Base-by-base conservation (phyloP, 2,113 vertebrate genomes). In the Suricata suricatta region DNA sequence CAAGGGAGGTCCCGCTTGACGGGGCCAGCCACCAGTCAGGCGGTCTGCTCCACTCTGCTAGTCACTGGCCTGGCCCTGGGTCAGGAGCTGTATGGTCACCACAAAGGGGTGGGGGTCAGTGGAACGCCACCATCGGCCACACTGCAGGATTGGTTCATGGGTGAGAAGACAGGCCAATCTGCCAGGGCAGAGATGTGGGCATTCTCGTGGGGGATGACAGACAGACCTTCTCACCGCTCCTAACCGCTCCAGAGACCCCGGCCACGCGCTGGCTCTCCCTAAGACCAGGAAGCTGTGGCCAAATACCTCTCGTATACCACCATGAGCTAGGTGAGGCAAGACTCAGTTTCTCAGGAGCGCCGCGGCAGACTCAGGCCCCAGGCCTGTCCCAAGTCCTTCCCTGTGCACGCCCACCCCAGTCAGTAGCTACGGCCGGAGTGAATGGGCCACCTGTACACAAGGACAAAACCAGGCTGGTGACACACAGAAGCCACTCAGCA, bases 181-280 rank as follows among this genome's bases (percentile, higher is more conserved):
- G 6, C 35, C 47, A 0, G 3, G 89, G 77, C 35, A 50, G 35
- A 44, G 21, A 23, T 4, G 3, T 0, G 7, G 5, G 47, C 4
- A 0, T 3, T 38, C 54, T 23, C 5, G 0, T 27, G 7, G 19
- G 0, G 5, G 35, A 13, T 16, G 25, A n/a, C 25, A 5, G 57
- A 7, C 0, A n/a, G 0, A 16, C 38, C 7, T 19, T 47, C 60
- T 21, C 1, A 2, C 3, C 57, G 5, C 71, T 47, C 50, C 41
- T 16, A 4, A 1, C 35, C 16, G 5, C 33, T 54, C 35, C 11
- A 17, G 85, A 96, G 66, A 17, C 44, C 2, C 7, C 47, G 85
- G 54, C 17, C 47, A 44, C 50, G 3, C 4, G 27, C 83, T 23
- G 5, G 76, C 14, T 38, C 25, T 83, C 57, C 50, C 7, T 11